Percentiles rank a stretch among this genome's conserved stretches.
These are phyloP conservation scores for Mormyrops boulengeri DNA, from an alignment of 2,797 vertebrate species.

Conservation along the genomic window DNA sequence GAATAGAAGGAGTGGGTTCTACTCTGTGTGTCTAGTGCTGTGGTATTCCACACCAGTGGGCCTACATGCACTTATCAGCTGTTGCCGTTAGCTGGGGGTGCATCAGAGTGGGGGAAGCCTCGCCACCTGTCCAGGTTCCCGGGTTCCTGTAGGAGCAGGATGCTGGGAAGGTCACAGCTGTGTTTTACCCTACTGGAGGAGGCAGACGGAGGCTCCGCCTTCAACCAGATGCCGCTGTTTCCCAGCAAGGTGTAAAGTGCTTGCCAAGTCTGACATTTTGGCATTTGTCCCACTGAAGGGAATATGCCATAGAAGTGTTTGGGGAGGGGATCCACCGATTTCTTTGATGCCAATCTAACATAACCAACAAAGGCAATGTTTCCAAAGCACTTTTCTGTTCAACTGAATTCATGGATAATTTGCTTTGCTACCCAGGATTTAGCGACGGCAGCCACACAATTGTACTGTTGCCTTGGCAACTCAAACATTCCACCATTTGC, in stretches of 20 bases:
- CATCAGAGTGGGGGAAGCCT: neutral
- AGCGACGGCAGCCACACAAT: neutral
- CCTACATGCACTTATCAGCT: neutral
- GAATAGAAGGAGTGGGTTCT: neutral
- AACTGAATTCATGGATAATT: slow-evolving; percentile 11
- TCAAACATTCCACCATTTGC: neutral
- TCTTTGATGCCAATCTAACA: neutral
- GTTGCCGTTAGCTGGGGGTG: neutral
- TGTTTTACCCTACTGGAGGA: neutral
- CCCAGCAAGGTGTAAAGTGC: neutral
- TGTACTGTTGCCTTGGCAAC: slow-evolving; percentile 19
- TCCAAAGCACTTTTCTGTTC: neutral
- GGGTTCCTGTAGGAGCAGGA: neutral
- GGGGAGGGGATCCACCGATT: neutral
- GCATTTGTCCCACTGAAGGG: neutral
- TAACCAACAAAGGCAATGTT: neutral
- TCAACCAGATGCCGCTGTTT: neutral
- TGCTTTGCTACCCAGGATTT: slow-evolving; percentile 16
- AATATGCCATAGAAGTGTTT: neutral
- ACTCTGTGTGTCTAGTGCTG: neutral
- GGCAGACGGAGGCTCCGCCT: neutral
- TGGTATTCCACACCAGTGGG: neutral
- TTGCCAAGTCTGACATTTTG: neutral
- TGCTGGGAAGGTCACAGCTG: slow-evolving; percentile 1
- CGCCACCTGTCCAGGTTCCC: neutral